A percentile compares a stretch with the other conserved stretches of the same genome.
Evolutionary conservation across 2,797 vertebrate species (phyloP).

Genomic region (Ataeniobius toweri): DNA sequence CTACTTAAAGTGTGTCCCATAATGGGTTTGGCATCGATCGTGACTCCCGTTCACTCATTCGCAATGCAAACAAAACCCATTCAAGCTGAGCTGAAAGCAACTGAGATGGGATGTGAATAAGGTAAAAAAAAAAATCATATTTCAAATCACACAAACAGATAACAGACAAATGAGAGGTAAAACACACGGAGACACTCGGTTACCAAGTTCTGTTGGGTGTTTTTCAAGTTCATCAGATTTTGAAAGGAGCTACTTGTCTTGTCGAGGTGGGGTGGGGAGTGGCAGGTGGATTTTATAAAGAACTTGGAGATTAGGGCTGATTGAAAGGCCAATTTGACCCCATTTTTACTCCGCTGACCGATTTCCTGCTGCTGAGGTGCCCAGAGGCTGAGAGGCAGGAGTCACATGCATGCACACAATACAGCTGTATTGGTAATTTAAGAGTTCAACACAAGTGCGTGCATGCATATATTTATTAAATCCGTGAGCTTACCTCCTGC

Average conservation of each 20-base stretch:
- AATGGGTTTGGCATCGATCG: slow-evolving; percentile 82
- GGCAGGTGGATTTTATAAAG: slow-evolving; percentile 65
- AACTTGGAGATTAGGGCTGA: slow-evolving; percentile 77
- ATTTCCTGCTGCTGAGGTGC: slow-evolving; percentile 63
- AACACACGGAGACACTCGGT: slow-evolving; percentile 15
- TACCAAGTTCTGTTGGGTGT: slow-evolving; percentile 41
- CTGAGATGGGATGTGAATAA: slow-evolving; percentile 33
- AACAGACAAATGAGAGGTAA: slow-evolving; percentile 16
- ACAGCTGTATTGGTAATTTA: slow-evolving; percentile 37
- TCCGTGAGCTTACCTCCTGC: slow-evolving; percentile 1
- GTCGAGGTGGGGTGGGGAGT: slow-evolving; percentile 16
- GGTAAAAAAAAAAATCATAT: slow-evolving; percentile 9
- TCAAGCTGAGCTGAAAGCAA: slow-evolving; percentile 49
- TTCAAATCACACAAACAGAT: slow-evolving; percentile 22
- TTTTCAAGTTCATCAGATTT: slow-evolving; percentile 66
- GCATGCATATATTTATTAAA: slow-evolving; percentile 21
- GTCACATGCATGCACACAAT: slow-evolving; percentile 29
- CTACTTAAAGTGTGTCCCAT: slow-evolving; percentile 76
- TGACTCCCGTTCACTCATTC: slow-evolving; percentile 56
- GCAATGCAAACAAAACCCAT: slow-evolving; percentile 71
- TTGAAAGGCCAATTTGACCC: slow-evolving; percentile 81
- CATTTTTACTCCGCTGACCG: slow-evolving; percentile 72
- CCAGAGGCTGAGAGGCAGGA: slow-evolving; percentile 43
- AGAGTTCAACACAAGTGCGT: slow-evolving; percentile 25
- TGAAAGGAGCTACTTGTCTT: slow-evolving; percentile 68